Evolutionary conservation across 2,113 vertebrate genomes (phyloP), one percentile per base, ranked within the genome.

Genomic region (Xerus inauris): DNA sequence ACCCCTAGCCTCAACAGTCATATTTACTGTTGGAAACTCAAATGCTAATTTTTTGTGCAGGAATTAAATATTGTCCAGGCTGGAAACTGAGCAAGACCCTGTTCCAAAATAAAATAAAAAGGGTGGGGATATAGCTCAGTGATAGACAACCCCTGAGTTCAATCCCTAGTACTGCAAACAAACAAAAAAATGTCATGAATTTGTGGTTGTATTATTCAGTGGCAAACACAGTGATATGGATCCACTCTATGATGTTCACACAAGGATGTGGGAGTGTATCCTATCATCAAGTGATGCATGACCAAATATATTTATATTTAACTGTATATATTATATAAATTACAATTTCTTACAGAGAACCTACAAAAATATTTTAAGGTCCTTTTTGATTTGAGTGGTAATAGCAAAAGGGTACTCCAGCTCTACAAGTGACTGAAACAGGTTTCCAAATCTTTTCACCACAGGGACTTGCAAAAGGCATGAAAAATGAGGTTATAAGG

Each of bases 21-120:
- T 85, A 81, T 72, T 94, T 95, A 89, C 80, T 69, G 67, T 71
- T 95, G 57, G 83, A 92, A 96, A 81, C 24, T 71, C 20, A 8
- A 26, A 84, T 65, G 51, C 42, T 85, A 57, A 84, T 76, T 92
- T 92, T 92, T 86, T 86, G 51, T 71, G 32, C 65, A 64, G 20
- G 38, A 93, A 90, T 90, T 86, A 77, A 94, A 87, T 82, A 62
- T 62, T 62, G 24, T 62, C 24, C 24, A 62, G 59, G 59, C 24
- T 62, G 24, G 59, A 24, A n/a, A 69, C 17, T 69, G n/a, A 69
- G 65, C 16, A 6, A 69, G 65, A 69, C 16, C 65, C 65, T 69
- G 35, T 69, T 17, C n/a, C 65, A n/a, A 16, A 69, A 69, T 69
- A 69, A n/a, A 69, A 69, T 17, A n/a, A 65, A 65, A 32, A 32